phyloP scores from a whole-genome alignment of 2,113 vertebrate genomes.

The Alosa alosa region DNA sequence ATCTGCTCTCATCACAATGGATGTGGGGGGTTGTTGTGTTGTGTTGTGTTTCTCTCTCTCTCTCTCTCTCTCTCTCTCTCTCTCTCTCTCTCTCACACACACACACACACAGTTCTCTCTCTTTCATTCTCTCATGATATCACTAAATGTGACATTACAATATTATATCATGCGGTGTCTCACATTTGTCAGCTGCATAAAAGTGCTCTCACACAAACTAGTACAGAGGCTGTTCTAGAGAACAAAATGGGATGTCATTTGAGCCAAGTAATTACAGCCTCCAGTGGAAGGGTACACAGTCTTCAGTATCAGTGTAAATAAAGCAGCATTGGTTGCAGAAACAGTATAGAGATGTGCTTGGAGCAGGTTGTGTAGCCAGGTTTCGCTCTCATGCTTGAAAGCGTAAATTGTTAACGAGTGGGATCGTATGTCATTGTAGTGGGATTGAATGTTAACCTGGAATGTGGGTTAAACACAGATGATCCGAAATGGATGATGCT shows the following conservation, averaged over 20 bases:
- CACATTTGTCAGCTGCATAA: not conserved
- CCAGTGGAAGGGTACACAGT: not conserved
- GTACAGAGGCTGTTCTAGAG: not conserved
- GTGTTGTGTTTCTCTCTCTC: not conserved
- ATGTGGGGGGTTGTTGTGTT: not conserved
- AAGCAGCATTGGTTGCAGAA: conserved; percentile 39
- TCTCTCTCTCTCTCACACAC: not conserved
- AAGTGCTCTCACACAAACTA: not conserved
- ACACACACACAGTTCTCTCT: not conserved
- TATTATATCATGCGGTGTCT: not conserved
- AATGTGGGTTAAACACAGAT: conserved; percentile 10
- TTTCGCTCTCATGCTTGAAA: conserved; percentile 32
- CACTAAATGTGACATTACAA: not conserved
- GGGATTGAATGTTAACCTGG: conserved; percentile 33
- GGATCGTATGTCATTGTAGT: conserved; percentile 37
- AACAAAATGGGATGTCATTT: not conserved
- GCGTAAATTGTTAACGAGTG: conserved; percentile 27
- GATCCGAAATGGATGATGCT: not conserved
- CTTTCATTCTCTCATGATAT: not conserved
- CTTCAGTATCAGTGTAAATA: conserved; percentile 31
- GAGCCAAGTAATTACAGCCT: conserved; percentile 31
- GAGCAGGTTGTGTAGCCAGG: conserved; percentile 38
- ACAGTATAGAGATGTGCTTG: conserved; percentile 24
- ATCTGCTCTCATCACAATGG: conserved; percentile 36
- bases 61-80: not conserved